Evolutionary conservation across 2,113 vertebrate genomes (phyloP).

Genomic region (Ceyx cyanopectus): DNA sequence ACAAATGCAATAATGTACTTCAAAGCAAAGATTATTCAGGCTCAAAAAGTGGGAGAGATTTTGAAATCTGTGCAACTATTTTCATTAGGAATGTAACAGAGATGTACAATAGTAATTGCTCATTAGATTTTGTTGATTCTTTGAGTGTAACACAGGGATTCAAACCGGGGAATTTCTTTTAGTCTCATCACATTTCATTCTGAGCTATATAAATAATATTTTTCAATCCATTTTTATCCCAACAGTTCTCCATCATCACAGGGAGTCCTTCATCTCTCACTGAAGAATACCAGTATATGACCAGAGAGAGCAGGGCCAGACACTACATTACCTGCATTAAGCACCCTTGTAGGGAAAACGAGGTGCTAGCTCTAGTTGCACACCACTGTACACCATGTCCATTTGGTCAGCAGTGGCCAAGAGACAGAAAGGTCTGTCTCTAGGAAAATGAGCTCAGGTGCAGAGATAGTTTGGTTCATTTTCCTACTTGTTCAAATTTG

Average conservation of each 20-base stretch:
- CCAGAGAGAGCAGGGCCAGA: neutral
- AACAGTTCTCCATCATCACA: neutral
- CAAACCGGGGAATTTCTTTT: neutral
- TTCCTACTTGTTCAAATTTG: neutral
- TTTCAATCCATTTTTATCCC: neutral
- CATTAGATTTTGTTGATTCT: neutral
- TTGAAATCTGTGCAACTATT: constrained; percentile 13
- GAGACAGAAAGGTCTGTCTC: neutral
- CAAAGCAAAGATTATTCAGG: constrained; percentile 14
- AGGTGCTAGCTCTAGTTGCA: accelerated
- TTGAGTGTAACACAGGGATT: neutral
- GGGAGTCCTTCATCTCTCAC: neutral
- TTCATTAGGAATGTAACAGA: neutral
- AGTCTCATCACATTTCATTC: accelerated
- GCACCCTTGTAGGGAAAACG: accelerated
- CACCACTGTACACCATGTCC: accelerated
- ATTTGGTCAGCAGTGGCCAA: neutral
- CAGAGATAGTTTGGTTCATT: neutral
- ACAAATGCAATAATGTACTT: neutral
- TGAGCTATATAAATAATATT: neutral
- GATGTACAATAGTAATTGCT: neutral
- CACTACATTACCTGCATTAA: accelerated
- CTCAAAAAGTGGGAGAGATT: neutral
- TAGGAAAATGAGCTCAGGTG: neutral
- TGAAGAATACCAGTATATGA: neutral